Conservation (phyloP, 1,140 invertebrate genomes). For the Trichonephila inaurata region DNA sequence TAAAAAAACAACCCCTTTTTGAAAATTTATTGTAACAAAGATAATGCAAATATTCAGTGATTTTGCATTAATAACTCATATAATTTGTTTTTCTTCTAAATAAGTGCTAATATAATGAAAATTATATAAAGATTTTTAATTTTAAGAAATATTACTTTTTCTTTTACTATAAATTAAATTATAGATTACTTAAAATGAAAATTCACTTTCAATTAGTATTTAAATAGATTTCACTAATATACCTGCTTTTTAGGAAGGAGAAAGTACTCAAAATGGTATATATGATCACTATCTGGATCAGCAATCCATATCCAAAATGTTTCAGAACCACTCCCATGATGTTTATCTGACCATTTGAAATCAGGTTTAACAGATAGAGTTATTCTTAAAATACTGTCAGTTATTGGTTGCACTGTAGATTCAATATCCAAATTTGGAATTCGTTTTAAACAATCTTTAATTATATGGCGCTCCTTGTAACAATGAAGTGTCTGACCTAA, state of each 20-base stretch:
- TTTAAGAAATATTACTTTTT: too few species aligned
- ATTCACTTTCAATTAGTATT: too few species aligned
- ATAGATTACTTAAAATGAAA: too few species aligned
- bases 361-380: slow-evolving; percentile 89
- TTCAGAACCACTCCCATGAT: slow-evolving; percentile 93
- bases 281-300: slow-evolving; percentile 94
- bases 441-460: slow-evolving; percentile 92
- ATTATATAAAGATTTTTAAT: too few species aligned
- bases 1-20: too few species aligned
- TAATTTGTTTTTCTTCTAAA: too few species aligned
- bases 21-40: too few species aligned
- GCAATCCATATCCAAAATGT: slow-evolving; percentile 99
- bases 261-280: slow-evolving; percentile 98
- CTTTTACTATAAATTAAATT: too few species aligned
- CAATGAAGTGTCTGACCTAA: slow-evolving; percentile 88
- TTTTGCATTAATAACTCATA: too few species aligned
- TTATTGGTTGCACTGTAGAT: slow-evolving; percentile 95
- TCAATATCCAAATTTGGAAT: slow-evolving; percentile 92
- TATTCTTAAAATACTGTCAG: slow-evolving; percentile 92
- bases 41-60: too few species aligned
- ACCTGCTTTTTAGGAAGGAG: slow-evolving; percentile 93
- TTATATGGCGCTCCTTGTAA: slow-evolving; percentile 86
- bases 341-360: slow-evolving; percentile 94
- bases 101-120: too few species aligned
- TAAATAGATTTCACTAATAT: neutral